Evolutionary conservation across 2,797 vertebrate genomes (phyloP).

Genomic region (Loriculus beryllinus): DNA sequence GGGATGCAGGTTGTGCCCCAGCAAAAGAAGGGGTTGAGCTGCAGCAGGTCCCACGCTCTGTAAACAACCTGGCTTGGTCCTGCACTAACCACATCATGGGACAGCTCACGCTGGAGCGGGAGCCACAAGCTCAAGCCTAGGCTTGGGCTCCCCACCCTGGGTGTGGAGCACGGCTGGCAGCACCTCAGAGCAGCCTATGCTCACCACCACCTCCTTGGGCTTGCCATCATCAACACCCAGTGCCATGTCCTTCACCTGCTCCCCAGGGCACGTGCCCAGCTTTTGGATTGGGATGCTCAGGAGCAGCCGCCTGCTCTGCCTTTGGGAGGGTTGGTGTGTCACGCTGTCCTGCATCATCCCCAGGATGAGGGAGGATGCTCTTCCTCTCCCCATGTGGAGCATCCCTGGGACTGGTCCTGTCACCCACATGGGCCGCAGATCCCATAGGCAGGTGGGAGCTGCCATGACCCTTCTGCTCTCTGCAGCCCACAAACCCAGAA

Average conservation of each 20-base stretch:
- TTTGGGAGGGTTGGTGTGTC: background rate
- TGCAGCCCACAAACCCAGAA: constrained; percentile 75
- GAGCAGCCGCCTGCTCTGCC: background rate
- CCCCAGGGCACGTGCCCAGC: rapidly evolving
- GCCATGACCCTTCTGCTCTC: background rate
- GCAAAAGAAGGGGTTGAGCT: background rate
- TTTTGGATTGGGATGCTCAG: background rate
- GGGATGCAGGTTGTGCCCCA: background rate
- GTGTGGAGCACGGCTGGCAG: background rate
- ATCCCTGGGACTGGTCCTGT: background rate
- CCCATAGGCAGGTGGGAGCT: background rate
- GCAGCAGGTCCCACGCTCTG: background rate
- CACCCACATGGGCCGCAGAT: rapidly evolving
- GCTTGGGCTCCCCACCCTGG: background rate
- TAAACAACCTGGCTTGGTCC: background rate
- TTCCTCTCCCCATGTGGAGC: background rate
- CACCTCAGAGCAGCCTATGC: background rate
- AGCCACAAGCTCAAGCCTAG: background rate
- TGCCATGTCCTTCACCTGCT: background rate
- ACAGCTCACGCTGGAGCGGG: background rate
- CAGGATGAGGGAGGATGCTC: background rate
- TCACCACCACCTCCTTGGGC: background rate
- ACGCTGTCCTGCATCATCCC: background rate
- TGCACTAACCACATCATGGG: background rate
- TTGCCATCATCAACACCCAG: background rate